These are phyloP conservation scores for Epizoanthus fatuus DNA, from an alignment of 92 coral and sea anemone genomes.

Conservation along the genomic window DNA sequence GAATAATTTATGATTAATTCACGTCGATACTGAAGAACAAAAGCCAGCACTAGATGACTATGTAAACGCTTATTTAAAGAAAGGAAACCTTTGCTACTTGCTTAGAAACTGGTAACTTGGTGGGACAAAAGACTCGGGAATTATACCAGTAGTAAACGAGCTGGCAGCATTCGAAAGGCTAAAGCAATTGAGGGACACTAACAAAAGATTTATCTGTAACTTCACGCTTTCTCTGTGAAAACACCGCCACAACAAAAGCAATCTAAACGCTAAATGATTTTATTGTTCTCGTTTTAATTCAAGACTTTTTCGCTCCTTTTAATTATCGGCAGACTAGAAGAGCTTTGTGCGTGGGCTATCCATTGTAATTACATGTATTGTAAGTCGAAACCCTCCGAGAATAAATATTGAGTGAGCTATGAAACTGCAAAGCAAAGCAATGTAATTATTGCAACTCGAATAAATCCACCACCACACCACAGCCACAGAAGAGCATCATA, in stretches of 20 bases:
- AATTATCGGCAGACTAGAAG: slow-evolving; percentile 76
- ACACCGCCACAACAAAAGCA: slow-evolving; percentile 86
- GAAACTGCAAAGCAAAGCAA: slow-evolving; percentile 38
- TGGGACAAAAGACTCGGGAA: neutral
- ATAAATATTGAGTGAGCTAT: slow-evolving; percentile 44
- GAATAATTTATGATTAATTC: slow-evolving; percentile 32
- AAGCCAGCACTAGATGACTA: no score
- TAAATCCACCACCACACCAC: neutral
- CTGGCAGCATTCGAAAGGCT: slow-evolving; percentile 39
- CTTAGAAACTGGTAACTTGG: neutral
- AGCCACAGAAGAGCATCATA: neutral
- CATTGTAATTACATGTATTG: slow-evolving; percentile 88
- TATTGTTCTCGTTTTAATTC: slow-evolving; percentile 91
- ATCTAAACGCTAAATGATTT: slow-evolving; percentile 88
- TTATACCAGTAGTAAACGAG: neutral
- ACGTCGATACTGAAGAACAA: neutral
- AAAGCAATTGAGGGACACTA: slow-evolving; percentile 24
- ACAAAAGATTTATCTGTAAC: slow-evolving; percentile 60
- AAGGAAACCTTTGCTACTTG: neutral
- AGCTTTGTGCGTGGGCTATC: slow-evolving; percentile 68
- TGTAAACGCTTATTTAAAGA: neutral
- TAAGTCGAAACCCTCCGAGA: slow-evolving; percentile 50
- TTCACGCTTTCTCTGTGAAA: slow-evolving; percentile 72
- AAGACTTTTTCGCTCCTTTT: slow-evolving; percentile 85
- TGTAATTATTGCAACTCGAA: slow-evolving; percentile 22